Evolutionary conservation across 2,797 vertebrate species (phyloP).

Genomic region (Acipenser oxyrinchus): DNA sequence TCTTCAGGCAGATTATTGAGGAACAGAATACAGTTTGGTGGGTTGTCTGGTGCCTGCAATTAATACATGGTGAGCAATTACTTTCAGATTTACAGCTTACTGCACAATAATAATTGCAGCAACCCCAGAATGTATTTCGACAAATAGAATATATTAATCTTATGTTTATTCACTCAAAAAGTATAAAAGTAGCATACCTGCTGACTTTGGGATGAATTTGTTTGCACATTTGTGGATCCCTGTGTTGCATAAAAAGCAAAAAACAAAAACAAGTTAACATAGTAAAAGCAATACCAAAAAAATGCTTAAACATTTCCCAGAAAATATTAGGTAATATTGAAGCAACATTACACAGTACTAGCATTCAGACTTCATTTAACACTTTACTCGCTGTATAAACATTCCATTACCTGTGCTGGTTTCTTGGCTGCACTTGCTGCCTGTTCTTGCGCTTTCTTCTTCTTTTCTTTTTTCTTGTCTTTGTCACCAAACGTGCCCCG

Average conservation of each 20-base stretch:
- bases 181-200: constrained; percentile 60
- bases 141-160: too few relatives aligned
- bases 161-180: too few relatives aligned
- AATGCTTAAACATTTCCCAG: background rate
- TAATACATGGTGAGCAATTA: background rate
- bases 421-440: constrained; percentile 69
- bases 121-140: too few relatives aligned
- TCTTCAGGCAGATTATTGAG: constrained; percentile 94
- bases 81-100: too few relatives aligned
- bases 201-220: constrained; percentile 58
- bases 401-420: constrained; percentile 54
- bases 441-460: constrained; percentile 83
- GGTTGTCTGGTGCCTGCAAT: constrained; percentile 86
- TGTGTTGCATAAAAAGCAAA: constrained; percentile 35
- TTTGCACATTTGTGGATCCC: constrained; percentile 52
- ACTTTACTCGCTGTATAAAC: background rate
- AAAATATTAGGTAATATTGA: background rate
- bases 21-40: constrained; percentile 95
- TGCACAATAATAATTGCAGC: background rate
- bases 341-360: background rate
- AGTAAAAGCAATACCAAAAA: background rate
- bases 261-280: constrained; percentile 5
- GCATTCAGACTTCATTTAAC: background rate
- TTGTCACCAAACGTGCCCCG: constrained; percentile 90
- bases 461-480: constrained; percentile 94